Evolutionary conservation across 2,113 vertebrate species (phyloP).

Genomic region (Ptilonorhynchus violaceus): DNA sequence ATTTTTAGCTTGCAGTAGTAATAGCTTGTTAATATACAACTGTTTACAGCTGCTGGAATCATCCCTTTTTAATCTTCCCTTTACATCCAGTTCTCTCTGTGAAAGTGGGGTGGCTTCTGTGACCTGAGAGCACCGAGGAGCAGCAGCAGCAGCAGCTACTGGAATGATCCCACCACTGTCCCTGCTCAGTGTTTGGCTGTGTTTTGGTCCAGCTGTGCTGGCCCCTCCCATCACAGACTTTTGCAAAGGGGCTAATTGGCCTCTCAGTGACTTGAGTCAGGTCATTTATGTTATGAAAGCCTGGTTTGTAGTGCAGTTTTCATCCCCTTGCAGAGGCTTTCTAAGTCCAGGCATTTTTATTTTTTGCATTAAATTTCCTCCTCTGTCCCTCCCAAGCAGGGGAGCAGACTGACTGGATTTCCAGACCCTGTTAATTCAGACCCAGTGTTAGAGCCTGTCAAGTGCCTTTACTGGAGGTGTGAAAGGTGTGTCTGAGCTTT

Average conservation of each 20-base stretch:
- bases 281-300: neutral
- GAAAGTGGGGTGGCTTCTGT: neutral
- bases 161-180: neutral
- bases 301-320: neutral
- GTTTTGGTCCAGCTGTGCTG: neutral
- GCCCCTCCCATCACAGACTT: neutral
- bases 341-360: neutral
- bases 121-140: neutral
- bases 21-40: neutral
- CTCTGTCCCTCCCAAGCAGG: neutral
- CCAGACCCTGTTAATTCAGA: neutral
- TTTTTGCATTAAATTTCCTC: neutral
- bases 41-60: neutral
- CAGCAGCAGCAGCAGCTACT: neutral
- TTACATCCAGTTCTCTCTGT: neutral
- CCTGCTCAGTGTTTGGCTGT: neutral
- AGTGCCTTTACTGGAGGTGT: neutral
- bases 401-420: neutral
- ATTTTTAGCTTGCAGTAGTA: neutral
- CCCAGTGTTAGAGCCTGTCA: neutral
- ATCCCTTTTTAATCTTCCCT: neutral
- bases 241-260: neutral
- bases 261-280: neutral
- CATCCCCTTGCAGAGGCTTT: neutral
- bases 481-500: constrained; percentile 1